Conservation (phyloP, 1,140 invertebrate genomes). For the Polypedilum vanderplanki region DNA sequence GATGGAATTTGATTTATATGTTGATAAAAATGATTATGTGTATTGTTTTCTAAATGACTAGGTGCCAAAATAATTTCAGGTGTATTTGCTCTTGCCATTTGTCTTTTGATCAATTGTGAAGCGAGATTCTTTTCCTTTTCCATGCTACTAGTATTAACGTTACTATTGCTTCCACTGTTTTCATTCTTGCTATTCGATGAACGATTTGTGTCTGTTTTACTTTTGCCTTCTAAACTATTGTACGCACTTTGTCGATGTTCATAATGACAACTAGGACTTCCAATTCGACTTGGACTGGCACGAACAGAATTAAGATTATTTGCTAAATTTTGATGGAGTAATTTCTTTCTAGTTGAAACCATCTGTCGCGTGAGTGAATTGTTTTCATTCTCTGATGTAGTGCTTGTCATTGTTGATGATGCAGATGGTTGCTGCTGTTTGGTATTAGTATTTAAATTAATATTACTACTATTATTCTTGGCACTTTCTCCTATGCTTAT, state of each 20-base stretch:
- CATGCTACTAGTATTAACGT: slow-evolving; percentile 34
- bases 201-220: slow-evolving; percentile 15
- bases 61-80: slow-evolving; percentile 71
- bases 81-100: slow-evolving; percentile 55
- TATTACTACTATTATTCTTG: slow-evolving; percentile 32
- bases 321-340: slow-evolving; percentile 4
- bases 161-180: slow-evolving; percentile 20
- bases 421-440: not conserved
- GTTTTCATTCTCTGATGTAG: slow-evolving; percentile 30
- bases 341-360: not conserved
- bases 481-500: slow-evolving; percentile 34
- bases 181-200: slow-evolving; percentile 22
- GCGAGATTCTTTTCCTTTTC: not conserved
- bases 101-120: slow-evolving; percentile 31
- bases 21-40: not conserved
- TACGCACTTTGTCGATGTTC: slow-evolving; percentile 9
- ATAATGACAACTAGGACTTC: slow-evolving; percentile 9
- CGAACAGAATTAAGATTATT: not conserved
- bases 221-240: slow-evolving; percentile 1
- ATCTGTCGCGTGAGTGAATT: slow-evolving; percentile 30
- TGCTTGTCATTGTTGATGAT: slow-evolving; percentile 22
- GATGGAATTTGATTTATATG: not conserved
- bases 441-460: not conserved
- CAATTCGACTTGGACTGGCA: slow-evolving; percentile 3
- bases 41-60: slow-evolving; percentile 50